Base-by-base conservation (phyloP, 1,140 invertebrate genomes). In the Ditylenchus dipsaci region DNA sequence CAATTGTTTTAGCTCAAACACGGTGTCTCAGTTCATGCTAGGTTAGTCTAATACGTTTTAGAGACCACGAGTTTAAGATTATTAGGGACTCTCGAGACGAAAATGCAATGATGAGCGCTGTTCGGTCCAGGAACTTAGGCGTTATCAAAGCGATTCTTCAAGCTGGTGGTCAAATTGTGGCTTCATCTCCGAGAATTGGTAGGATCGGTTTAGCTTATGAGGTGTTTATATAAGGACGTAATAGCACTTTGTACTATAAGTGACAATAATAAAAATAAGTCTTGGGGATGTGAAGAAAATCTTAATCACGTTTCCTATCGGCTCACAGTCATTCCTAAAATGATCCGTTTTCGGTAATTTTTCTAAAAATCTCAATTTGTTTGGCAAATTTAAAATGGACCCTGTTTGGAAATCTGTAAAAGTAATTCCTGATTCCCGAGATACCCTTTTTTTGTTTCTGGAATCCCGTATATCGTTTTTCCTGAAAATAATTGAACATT, bases 1-100 rank as follows among this genome's bases (percentile, higher is more conserved):
- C 33, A 38, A n/a, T n/a, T 11, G 33, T 38, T 38, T 38, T 38
- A 38, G 33, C 83, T 95, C 21, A 86, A 87, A 49, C 88, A 91
- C 75, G 92, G 92, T 0, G 91, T 90, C 0, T 90, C 88, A 62
- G 90, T 94, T n/a, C 91, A 93, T 74, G 84, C 69, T 1, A 76
- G 78, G 79, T 82, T 53, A 15, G 49, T 53, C 8, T n/a, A 23
- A 5, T 30, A 5, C 27, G 5, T 8, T 38, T 43, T 23, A 8
- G 65, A 7, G n/a, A 23, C 15, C 11, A n/a, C 27, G 33, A 72
- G 30, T 56, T 13, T 13, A 11, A 53, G 11, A 9, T 21, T 53
- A 26, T 68, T 57, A 81, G 79, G 60, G 80, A 82, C 57, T 60
- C 68, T 13, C 62, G 64, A n/a, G 73, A 82, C 8, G 78, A 80